phyloP scores from a whole-genome alignment of 2,888 invertebrate species.

The Lithophane ornitopus region DNA sequence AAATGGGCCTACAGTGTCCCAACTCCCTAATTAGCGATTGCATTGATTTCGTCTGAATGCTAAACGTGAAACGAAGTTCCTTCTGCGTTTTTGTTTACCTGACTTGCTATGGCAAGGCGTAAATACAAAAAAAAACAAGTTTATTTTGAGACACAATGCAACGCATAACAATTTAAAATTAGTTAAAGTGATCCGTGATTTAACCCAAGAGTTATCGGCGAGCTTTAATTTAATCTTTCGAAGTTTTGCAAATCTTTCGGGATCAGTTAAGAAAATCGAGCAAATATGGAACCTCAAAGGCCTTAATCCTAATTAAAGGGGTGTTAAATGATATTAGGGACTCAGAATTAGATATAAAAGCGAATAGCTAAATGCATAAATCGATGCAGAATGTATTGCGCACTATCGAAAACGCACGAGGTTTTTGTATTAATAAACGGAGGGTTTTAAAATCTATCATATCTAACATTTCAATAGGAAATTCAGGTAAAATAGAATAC shows the following conservation, averaged over 20 bases:
- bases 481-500: constrained; percentile 20
- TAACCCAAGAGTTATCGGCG: neutral
- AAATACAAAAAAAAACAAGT: constrained; percentile 14
- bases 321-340: no score
- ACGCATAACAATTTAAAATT: neutral
- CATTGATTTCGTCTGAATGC: neutral
- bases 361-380: neutral
- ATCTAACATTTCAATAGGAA: neutral
- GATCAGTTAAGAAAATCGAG: neutral
- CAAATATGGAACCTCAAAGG: no score
- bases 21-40: neutral
- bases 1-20: no score
- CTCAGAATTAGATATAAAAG: neutral
- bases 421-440: neutral
- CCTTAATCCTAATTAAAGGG: neutral
- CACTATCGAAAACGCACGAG: neutral
- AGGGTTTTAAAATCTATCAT: neutral
- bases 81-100: constrained; percentile 5
- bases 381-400: neutral
- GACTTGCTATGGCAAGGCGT: neutral
- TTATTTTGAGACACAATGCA: constrained; percentile 13
- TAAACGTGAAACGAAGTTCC: neutral
- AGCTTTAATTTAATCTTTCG: neutral
- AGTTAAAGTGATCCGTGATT: neutral
- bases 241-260: neutral